phyloP scores from a whole-genome alignment of 2,888 invertebrate species.

The Leptinotarsa juncta region DNA sequence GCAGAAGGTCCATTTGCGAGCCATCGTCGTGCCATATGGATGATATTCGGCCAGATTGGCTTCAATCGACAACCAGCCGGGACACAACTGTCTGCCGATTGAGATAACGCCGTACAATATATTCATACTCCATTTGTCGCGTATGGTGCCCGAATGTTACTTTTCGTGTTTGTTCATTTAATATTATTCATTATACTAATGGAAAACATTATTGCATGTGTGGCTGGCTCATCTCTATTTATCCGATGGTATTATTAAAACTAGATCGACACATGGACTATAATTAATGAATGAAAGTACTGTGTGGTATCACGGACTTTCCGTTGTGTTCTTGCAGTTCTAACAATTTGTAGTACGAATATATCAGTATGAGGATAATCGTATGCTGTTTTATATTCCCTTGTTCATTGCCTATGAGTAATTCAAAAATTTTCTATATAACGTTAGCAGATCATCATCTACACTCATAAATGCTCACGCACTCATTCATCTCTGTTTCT shows the following conservation, averaged over 20 bases:
- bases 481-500: no score
- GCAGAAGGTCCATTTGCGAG: conserved; percentile 49
- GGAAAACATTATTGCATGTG: conserved; percentile 40
- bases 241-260: conserved; percentile 34
- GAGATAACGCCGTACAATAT: conserved; percentile 52
- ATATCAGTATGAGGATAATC: neutral
- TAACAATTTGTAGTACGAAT: neutral
- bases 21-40: conserved; percentile 55
- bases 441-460: no score
- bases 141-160: conserved; percentile 56
- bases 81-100: conserved; percentile 55
- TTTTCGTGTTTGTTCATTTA: conserved; percentile 50
- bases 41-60: conserved; percentile 57
- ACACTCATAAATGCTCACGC: no score
- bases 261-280: conserved; percentile 32
- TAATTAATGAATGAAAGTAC: neutral
- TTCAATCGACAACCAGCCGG: conserved; percentile 56
- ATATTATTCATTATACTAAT: conserved; percentile 47
- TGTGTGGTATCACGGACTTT: neutral
- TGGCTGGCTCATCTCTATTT: conserved; percentile 42
- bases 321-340: no score
- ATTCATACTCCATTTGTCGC: conserved; percentile 51
- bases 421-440: no score
- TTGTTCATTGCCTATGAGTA: no score
- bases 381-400: neutral